A percentile compares a stretch with the other conserved stretches of the same genome.
phyloP scores from a whole-genome alignment of 2,797 vertebrate species.

The Rhyacichthys aspro region DNA sequence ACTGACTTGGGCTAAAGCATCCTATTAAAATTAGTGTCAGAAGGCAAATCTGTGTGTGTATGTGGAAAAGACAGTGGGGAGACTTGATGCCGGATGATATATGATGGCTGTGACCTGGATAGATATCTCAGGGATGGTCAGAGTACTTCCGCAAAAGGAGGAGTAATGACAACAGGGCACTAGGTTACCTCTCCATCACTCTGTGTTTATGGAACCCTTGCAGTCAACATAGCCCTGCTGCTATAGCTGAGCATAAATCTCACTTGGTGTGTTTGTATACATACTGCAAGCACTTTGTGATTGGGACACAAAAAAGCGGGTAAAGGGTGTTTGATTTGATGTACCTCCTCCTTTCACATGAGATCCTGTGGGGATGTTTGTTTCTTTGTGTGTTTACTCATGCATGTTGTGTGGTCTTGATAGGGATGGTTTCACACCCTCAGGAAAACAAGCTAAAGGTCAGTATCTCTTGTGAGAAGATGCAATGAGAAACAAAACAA shows the following conservation, averaged over 20 bases:
- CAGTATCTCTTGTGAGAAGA: no score
- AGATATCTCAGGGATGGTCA: constrained; percentile 57
- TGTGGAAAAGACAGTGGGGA: constrained; percentile 25
- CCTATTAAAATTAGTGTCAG: constrained; percentile 65
- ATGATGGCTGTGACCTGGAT: constrained; percentile 74
- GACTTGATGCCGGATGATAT: constrained; percentile 64
- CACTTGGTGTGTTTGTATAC: constrained; percentile 15
- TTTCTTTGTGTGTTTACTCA: constrained; percentile 43
- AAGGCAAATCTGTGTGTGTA: constrained; percentile 39
- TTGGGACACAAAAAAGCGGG: constrained; percentile 7
- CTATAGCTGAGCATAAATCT: constrained; percentile 36
- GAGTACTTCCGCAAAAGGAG: constrained; percentile 64
- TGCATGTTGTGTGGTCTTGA: constrained; percentile 40
- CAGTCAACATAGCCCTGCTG: constrained; percentile 36
- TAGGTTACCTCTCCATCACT: constrained; percentile 64
- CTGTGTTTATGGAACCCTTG: constrained; percentile 59
- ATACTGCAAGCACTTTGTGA: constrained; percentile 17
- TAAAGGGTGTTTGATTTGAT: constrained; percentile 15
- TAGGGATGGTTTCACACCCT: constrained; percentile 45
- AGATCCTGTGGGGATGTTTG: constrained; percentile 24
- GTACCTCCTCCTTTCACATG: constrained; percentile 19
- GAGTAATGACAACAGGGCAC: constrained; percentile 64
- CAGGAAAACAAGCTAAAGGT: constrained; percentile 41
- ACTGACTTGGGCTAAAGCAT: constrained; percentile 66
- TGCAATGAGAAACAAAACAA: constrained; percentile 10